A percentile compares a stretch with the other conserved stretches of the same genome.
Evolutionary conservation across 2,113 vertebrate genomes (phyloP).

Genomic region (Mormyrus lacerda): DNA sequence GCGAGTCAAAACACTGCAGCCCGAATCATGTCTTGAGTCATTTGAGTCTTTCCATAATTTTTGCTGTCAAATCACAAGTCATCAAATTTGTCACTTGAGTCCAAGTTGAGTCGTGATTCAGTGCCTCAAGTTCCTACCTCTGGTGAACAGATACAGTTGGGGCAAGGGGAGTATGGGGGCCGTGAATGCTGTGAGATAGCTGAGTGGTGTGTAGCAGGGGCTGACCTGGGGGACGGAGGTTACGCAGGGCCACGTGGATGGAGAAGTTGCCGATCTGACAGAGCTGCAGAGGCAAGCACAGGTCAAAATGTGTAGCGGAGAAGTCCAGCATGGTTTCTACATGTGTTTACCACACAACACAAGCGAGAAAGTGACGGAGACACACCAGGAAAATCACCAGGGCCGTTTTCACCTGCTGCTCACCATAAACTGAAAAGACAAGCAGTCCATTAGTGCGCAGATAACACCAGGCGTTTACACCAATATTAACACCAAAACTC

Average conservation of each 20-base stretch:
- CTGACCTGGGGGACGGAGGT: constrained; percentile 72
- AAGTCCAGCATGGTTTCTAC: background rate
- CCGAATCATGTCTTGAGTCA: too few relatives aligned
- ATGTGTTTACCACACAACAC: background rate
- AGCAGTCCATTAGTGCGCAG: background rate
- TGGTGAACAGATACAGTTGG: background rate
- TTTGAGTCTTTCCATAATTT: too few relatives aligned
- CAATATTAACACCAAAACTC: background rate
- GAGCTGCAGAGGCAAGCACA: constrained; percentile 55
- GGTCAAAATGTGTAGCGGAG: background rate
- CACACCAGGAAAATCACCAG: constrained; percentile 77
- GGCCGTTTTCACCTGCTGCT: constrained; percentile 74
- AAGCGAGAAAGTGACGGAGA: background rate
- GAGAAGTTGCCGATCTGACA: constrained; percentile 87
- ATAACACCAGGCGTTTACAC: background rate
- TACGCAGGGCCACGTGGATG: constrained; percentile 78
- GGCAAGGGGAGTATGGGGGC: background rate
- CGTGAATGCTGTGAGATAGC: background rate
- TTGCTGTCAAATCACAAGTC: too few relatives aligned
- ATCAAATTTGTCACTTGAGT: too few relatives aligned
- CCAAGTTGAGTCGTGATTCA: too few relatives aligned
- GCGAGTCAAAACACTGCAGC: too few relatives aligned
- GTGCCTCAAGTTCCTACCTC: too few relatives aligned
- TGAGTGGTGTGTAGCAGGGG: background rate
- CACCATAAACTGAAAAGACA: constrained; percentile 64